A percentile compares a stretch with the other conserved stretches of the same genome.
Conservation (phyloP, 2,888 invertebrate genomes). For the Steinernema carpocapsae region DNA sequence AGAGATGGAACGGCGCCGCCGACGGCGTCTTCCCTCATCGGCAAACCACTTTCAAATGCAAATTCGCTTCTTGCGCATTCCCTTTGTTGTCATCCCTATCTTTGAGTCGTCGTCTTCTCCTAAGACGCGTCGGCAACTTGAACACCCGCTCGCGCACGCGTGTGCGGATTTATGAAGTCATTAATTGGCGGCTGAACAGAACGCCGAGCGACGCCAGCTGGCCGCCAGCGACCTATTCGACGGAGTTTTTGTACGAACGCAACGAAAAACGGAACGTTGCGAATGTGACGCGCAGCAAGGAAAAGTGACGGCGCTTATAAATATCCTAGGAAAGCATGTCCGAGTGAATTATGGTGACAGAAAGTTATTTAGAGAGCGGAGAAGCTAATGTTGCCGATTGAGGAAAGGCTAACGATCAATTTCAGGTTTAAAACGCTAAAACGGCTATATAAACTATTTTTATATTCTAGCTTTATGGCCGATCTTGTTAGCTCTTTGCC, state of each 20-base stretch:
- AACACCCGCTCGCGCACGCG: conserved; percentile 17
- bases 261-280: not conserved
- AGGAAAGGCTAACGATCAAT: not conserved
- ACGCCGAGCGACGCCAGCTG: conserved; percentile 14
- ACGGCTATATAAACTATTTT: no score
- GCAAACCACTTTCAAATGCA: conserved; percentile 34
- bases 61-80: conserved; percentile 8
- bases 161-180: conserved; percentile 33
- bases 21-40: conserved; percentile 3
- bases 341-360: not conserved
- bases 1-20: conserved; percentile 30
- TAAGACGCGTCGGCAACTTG: not conserved
- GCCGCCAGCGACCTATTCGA: not conserved
- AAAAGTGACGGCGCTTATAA: not conserved
- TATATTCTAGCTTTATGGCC: no score
- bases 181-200: conserved; percentile 27
- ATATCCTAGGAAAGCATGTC: not conserved
- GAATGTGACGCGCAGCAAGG: not conserved
- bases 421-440: not conserved
- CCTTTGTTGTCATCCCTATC: conserved; percentile 8
- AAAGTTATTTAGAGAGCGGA: not conserved
- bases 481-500: no score
- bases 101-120: not conserved
- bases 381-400: not conserved
- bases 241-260: not conserved